Evolutionary conservation across 2,888 invertebrate genomes (phyloP).

Genomic region (Perizoma affinitatum): DNA sequence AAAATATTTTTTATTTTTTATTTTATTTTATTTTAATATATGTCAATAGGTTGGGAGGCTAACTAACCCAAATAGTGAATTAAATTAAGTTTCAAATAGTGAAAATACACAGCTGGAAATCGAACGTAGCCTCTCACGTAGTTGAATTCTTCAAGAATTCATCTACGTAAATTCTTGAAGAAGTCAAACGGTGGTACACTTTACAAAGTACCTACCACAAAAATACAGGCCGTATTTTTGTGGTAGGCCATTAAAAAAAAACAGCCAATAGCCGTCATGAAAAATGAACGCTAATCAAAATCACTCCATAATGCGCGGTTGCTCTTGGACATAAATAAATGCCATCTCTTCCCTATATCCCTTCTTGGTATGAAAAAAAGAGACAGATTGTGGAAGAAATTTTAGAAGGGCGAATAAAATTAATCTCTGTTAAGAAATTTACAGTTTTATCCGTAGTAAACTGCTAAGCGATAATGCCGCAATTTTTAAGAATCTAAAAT

Average conservation of each 20-base stretch:
- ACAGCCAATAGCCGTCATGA: constrained; percentile 17
- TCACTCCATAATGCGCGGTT: constrained; percentile 24
- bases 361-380: constrained; percentile 7
- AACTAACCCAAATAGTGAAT: no score
- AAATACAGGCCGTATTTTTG: background rate
- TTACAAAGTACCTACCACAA: background rate
- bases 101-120: no score
- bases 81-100: no score
- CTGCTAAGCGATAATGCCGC: constrained; percentile 27
- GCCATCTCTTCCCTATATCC: constrained; percentile 18
- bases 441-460: constrained; percentile 30
- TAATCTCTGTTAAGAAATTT: constrained; percentile 34
- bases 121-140: no score
- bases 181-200: no score
- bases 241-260: background rate
- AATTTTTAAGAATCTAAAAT: constrained; percentile 30
- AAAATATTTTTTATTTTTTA: no score
- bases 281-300: constrained; percentile 34
- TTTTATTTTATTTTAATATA: no score
- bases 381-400: constrained; percentile 8
- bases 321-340: constrained; percentile 19
- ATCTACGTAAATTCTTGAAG: no score
- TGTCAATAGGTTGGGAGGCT: no score
- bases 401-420: constrained; percentile 31
- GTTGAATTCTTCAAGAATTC: no score